These are phyloP conservation scores for Zaprionus ornatus DNA, from an alignment of 1,140 invertebrate species.

Conservation along the genomic window DNA sequence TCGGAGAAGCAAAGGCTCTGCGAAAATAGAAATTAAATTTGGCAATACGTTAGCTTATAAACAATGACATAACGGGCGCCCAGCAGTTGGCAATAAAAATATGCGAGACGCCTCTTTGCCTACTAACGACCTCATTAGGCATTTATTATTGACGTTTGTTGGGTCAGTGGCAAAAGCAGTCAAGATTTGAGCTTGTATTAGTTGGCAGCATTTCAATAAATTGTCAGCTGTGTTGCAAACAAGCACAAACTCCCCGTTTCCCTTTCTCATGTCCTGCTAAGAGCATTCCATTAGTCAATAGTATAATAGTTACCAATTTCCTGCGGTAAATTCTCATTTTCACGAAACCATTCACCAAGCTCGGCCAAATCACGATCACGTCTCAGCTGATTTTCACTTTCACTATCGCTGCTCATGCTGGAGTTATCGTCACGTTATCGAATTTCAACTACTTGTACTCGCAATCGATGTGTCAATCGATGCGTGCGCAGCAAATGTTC, in stretches of 20 bases:
- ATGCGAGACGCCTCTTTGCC: constrained; percentile 26
- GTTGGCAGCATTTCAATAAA: constrained; percentile 31
- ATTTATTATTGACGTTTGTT: constrained; percentile 24
- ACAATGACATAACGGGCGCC: constrained; percentile 57
- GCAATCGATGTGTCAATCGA: constrained; percentile 29
- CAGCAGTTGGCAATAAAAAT: constrained; percentile 26
- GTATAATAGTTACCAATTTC: constrained; percentile 64
- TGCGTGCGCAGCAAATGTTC: constrained; percentile 8
- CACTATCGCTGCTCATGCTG: constrained; percentile 48
- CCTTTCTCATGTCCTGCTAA: not conserved
- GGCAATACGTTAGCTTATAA: constrained; percentile 11
- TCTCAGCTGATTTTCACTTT: constrained; percentile 47
- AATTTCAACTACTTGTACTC: not conserved
- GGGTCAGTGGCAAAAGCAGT: not conserved
- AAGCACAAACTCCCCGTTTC: not conserved
- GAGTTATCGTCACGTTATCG: constrained; percentile 32
- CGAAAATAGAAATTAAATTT: not conserved
- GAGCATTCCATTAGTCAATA: not conserved
- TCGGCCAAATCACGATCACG: constrained; percentile 66
- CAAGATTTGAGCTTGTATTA: constrained; percentile 16
- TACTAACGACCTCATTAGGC: constrained; percentile 74
- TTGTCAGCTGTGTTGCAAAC: not conserved
- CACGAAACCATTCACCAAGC: constrained; percentile 63
- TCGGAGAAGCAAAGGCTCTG: constrained; percentile 71
- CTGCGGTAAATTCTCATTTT: constrained; percentile 73